Percentiles rank a stretch among this genome's conserved stretches.
Conservation (phyloP, 1,140 invertebrate species). For the Choristoneura fumiferana region DNA sequence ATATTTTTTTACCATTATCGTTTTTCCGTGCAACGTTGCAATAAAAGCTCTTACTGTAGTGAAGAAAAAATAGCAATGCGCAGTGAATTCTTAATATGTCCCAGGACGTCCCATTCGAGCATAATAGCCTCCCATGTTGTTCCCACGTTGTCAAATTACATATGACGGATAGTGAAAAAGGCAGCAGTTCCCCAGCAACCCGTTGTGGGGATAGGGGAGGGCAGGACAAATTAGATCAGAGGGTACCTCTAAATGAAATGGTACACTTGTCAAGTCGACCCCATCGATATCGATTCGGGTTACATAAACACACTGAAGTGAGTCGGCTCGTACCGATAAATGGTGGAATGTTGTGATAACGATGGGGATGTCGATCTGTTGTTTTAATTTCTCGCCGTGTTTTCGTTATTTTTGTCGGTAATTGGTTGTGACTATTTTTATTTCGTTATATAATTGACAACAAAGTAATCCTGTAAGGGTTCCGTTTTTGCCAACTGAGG, state of each 20-base stretch:
- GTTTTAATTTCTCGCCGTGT: too few relatives aligned
- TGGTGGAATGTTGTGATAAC: too few relatives aligned
- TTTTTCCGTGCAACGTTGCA: too few relatives aligned
- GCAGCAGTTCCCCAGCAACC: slow-evolving; percentile 16
- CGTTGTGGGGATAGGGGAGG: slow-evolving; percentile 10
- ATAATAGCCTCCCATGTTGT: slow-evolving; percentile 4
- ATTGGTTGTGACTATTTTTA: too few relatives aligned
- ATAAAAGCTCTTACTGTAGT: too few relatives aligned
- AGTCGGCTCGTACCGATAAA: too few relatives aligned
- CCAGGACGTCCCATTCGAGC: not conserved
- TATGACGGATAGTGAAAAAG: slow-evolving; percentile 18
- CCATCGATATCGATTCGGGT: slow-evolving; percentile 6
- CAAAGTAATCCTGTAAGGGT: too few relatives aligned
- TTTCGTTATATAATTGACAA: too few relatives aligned
- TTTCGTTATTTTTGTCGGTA: too few relatives aligned
- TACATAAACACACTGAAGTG: slow-evolving; percentile 14
- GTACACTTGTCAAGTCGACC: not conserved
- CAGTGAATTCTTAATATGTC: not conserved
- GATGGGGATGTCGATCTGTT: too few relatives aligned
- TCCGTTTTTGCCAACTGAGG: too few relatives aligned
- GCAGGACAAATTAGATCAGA: slow-evolving; percentile 12
- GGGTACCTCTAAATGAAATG: slow-evolving; percentile 11
- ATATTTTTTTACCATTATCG: too few relatives aligned
- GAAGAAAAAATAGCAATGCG: not conserved
- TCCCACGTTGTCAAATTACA: slow-evolving; percentile 12